These are phyloP conservation scores for Euglossa dilemma DNA, from an alignment of 1,140 invertebrate genomes.

Conservation along the genomic window DNA sequence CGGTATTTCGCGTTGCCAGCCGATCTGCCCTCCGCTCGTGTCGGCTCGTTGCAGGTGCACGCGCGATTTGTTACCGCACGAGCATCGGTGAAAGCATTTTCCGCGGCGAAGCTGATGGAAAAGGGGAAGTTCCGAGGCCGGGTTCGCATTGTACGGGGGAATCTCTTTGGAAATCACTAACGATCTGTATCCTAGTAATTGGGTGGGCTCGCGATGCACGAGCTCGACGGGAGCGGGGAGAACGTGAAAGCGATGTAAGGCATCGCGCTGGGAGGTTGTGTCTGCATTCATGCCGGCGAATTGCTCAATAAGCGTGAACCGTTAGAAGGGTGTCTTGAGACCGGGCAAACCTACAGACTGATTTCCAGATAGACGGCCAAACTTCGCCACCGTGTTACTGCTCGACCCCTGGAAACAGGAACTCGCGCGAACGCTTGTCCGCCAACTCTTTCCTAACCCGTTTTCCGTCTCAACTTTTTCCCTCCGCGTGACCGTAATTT, in stretches of 20 bases:
- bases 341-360: conserved; percentile 15
- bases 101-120: not conserved
- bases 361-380: conserved; percentile 17
- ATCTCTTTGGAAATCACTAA: conserved; percentile 66
- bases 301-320: conserved; percentile 64
- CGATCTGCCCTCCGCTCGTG: not conserved
- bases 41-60: not conserved
- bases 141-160: conserved; percentile 32
- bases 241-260: conserved; percentile 54
- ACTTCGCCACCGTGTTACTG: not conserved
- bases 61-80: conserved; percentile 30
- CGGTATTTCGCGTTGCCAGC: accelerated
- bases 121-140: conserved; percentile 12
- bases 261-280: conserved; percentile 33
- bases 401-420: not conserved
- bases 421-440: not conserved
- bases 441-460: conserved; percentile 6
- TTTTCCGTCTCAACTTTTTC: not conserved
- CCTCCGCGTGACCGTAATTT: not conserved
- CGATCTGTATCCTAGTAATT: conserved; percentile 65
- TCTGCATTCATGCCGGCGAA: conserved; percentile 53
- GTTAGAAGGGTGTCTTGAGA: conserved; percentile 31
- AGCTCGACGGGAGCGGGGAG: conserved; percentile 31
- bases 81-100: not conserved
- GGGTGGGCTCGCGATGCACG: conserved; percentile 52